phyloP scores from a whole-genome alignment of 2,797 vertebrate species.

The Synaphobranchus kaupii region DNA sequence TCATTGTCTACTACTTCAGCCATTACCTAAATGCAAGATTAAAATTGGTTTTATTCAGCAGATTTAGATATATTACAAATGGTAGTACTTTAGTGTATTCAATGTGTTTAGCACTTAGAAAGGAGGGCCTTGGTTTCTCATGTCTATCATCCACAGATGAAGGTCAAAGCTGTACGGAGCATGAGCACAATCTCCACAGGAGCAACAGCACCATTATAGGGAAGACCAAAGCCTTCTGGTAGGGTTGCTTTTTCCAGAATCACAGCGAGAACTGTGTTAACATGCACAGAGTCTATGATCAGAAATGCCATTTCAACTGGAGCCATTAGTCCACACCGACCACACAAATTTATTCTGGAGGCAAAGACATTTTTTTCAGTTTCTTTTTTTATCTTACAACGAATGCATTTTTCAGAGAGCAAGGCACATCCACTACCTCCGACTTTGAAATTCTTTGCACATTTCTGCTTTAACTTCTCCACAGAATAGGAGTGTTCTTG shows the following conservation, averaged over 20 bases:
- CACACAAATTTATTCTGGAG: not conserved
- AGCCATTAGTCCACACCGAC: not conserved
- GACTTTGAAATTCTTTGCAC: not conserved
- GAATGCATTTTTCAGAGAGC: not conserved
- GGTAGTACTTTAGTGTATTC: not conserved
- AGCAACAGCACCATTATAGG: not conserved
- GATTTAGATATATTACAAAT: too few relatives aligned
- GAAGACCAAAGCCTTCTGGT: not conserved
- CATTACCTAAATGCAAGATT: not conserved
- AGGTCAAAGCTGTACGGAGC: slow-evolving; percentile 55
- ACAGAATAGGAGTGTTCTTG: not conserved
- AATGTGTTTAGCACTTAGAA: not conserved
- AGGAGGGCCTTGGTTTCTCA: slow-evolving; percentile 34
- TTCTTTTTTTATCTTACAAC: not conserved
- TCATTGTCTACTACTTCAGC: not conserved
- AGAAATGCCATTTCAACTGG: not conserved
- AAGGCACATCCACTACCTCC: not conserved
- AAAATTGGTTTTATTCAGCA: not conserved
- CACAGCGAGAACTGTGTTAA: not conserved
- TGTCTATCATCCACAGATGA: slow-evolving; percentile 62
- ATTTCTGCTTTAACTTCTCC: slow-evolving; percentile 3
- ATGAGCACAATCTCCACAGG: not conserved
- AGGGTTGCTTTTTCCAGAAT: not conserved
- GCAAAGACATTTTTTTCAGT: not conserved
- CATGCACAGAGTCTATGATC: not conserved